Evolutionary conservation across 2,888 invertebrate genomes (phyloP).

Genomic region (Meteorus colon): DNA sequence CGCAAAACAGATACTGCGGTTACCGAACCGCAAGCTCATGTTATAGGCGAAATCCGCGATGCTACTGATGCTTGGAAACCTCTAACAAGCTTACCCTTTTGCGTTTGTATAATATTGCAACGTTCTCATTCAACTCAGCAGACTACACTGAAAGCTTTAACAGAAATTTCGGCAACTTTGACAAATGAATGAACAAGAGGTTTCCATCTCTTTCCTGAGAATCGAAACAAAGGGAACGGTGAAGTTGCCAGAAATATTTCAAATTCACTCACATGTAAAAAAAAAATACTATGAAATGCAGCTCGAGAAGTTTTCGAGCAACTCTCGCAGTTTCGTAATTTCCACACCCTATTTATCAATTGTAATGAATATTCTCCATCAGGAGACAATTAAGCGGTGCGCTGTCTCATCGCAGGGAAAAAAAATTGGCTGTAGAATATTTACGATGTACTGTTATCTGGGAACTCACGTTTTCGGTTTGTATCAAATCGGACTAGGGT

Average conservation of each 20-base stretch:
- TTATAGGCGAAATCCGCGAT: slow-evolving; percentile 54
- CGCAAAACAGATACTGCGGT: slow-evolving; percentile 68
- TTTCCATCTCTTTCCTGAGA: slow-evolving; percentile 22
- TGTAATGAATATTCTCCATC: not conserved
- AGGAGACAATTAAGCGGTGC: not conserved
- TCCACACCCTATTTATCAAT: slow-evolving; percentile 17
- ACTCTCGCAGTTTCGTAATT: not conserved
- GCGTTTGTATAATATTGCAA: slow-evolving; percentile 61
- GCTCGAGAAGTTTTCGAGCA: slow-evolving; percentile 1
- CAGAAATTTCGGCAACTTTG: slow-evolving; percentile 47
- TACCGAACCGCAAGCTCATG: slow-evolving; percentile 69
- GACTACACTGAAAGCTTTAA: slow-evolving; percentile 38
- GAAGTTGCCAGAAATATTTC: not conserved
- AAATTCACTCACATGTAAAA: slow-evolving; percentile 8
- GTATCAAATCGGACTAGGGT: slow-evolving; percentile 51
- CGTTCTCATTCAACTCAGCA: slow-evolving; percentile 36
- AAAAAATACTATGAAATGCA: slow-evolving; percentile 24
- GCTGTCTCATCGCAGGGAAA: slow-evolving; percentile 33
- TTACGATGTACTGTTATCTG: slow-evolving; percentile 58
- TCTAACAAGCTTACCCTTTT: slow-evolving; percentile 68
- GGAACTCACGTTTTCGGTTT: slow-evolving; percentile 50
- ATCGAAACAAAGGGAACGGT: not conserved
- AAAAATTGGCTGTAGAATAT: slow-evolving; percentile 64
- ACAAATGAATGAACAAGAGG: slow-evolving; percentile 39
- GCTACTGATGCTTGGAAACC: slow-evolving; percentile 63